These are phyloP conservation scores for Hymenochirus boettgeri DNA, from an alignment of 2,113 vertebrate genomes.

Conservation along the genomic window DNA sequence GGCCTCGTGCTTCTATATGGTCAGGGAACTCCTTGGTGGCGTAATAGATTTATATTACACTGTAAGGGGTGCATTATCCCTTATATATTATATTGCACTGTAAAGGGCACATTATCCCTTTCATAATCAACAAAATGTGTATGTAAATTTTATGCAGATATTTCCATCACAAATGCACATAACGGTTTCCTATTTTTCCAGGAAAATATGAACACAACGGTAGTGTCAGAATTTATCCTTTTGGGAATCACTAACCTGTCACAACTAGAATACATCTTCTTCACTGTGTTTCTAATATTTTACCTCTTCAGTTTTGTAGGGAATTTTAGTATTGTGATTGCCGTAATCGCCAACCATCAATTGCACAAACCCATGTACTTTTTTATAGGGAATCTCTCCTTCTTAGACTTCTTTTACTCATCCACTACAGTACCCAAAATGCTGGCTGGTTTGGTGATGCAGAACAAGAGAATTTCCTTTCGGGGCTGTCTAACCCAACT, in stretches of 20 bases:
- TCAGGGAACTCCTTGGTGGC: no score
- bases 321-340: constrained; percentile 7
- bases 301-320: constrained; percentile 1
- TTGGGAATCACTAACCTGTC: constrained; percentile 1
- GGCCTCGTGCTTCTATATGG: no score
- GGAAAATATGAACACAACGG: not conserved
- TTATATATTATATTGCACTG: no score
- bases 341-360: not conserved
- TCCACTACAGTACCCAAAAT: constrained; percentile 16
- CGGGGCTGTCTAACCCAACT: constrained; percentile 4
- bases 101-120: no score
- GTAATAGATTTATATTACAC: no score
- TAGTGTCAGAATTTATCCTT: constrained; percentile 1
- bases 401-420: constrained; percentile 13
- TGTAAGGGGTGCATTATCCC: no score
- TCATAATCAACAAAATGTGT: no score
- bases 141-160: no score
- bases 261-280: no score
- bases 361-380: constrained; percentile 22
- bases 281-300: not conserved
- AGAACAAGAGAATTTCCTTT: constrained; percentile 10
- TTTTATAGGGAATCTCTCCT: constrained; percentile 17
- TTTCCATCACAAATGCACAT: no score
- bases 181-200: no score
- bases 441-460: constrained; percentile 4